Evolutionary conservation across 2,888 invertebrate species (phyloP).

Genomic region (Himalopsyche japonica): DNA sequence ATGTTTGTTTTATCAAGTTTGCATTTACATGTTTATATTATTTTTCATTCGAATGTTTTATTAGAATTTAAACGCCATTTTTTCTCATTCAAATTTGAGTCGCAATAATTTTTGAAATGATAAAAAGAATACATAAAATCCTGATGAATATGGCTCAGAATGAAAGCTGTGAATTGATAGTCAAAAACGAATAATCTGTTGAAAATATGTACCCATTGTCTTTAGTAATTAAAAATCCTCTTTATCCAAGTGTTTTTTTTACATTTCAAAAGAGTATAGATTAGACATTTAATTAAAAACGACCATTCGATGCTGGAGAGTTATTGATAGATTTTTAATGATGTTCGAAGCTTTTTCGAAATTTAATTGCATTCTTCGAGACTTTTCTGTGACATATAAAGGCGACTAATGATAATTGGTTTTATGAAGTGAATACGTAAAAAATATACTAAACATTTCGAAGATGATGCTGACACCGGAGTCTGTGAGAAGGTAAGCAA

Average conservation of each 20-base stretch:
- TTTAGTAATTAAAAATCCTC: background rate
- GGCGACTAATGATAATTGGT: background rate
- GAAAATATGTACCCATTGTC: too few species aligned
- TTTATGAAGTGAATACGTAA: background rate
- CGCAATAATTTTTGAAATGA: too few species aligned
- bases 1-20: too few species aligned
- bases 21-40: too few species aligned
- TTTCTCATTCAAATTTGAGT: too few species aligned
- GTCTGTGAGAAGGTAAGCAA: slow-evolving; percentile 35
- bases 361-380: background rate
- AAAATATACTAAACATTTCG: background rate
- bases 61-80: too few species aligned
- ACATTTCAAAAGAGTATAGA: background rate
- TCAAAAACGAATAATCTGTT: too few species aligned
- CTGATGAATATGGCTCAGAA: too few species aligned
- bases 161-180: too few species aligned
- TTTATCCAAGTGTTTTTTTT: background rate
- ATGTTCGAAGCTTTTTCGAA: background rate
- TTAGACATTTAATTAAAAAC: background rate
- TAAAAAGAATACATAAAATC: too few species aligned
- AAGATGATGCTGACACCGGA: slow-evolving; percentile 34
- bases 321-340: background rate
- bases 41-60: too few species aligned
- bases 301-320: background rate
- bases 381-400: background rate